Conservation (phyloP, 2,113 vertebrate genomes). For the Ceyx melanurus region DNA sequence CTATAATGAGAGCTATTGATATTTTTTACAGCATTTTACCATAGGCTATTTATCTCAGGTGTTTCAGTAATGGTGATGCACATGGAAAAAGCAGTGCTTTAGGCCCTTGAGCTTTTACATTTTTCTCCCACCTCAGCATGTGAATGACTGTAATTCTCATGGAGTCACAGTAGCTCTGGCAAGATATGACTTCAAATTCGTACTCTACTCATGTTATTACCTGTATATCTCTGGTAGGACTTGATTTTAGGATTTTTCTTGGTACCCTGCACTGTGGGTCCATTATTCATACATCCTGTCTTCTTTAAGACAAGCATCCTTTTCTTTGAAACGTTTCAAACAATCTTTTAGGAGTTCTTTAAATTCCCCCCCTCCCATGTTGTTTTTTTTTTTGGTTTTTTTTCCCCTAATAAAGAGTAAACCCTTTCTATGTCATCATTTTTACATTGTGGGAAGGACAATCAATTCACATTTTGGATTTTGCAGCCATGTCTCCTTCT, state of each 20-base stretch:
- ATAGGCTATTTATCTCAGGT: slow-evolving; percentile 56
- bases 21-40: slow-evolving; percentile 50
- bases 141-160: background rate
- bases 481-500: background rate
- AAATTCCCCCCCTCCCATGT: fast-evolving
- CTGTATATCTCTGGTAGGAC: background rate
- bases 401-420: background rate
- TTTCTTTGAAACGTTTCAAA: background rate
- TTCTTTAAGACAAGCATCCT: background rate
- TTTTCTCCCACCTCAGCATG: background rate
- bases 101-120: background rate
- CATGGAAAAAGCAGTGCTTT: slow-evolving; percentile 32
- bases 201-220: background rate
- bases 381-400: background rate
- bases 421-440: background rate
- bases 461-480: background rate
- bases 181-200: background rate
- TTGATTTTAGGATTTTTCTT: background rate
- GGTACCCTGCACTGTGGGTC: background rate
- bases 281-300: no score
- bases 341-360: background rate
- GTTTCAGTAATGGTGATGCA: slow-evolving; percentile 38
- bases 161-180: background rate
- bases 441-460: background rate
- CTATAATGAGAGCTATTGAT: slow-evolving; percentile 44